phyloP scores from a whole-genome alignment of 2,113 vertebrate genomes.

The Neoarius graeffei region DNA sequence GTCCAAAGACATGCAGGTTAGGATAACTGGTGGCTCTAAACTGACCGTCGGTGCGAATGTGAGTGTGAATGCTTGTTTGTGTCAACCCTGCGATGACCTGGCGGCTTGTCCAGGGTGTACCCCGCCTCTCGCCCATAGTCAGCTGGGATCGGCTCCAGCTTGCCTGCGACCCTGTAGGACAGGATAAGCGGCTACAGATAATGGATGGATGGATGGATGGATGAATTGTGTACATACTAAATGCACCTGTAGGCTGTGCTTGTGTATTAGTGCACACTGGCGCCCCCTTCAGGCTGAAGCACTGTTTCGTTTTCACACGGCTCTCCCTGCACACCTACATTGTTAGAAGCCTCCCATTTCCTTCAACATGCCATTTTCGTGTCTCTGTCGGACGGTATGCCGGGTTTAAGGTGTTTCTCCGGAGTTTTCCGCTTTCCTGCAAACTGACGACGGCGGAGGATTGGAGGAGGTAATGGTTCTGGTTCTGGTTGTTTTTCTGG shows the following conservation, averaged over 20 bases:
- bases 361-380: constrained; percentile 49
- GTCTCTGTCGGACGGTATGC: constrained; percentile 38
- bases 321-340: constrained; percentile 50
- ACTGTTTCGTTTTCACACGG: neutral
- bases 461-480: constrained; percentile 31
- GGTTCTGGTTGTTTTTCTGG: no score
- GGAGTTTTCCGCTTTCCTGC: constrained; percentile 28
- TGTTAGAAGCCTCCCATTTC: constrained; percentile 62
- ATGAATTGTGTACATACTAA: neutral
- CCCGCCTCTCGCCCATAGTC: no score
- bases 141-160: no score
- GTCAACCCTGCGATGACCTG: no score
- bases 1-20: no score
- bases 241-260: neutral
- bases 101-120: no score
- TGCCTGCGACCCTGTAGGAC: no score
- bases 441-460: constrained; percentile 28
- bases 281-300: neutral
- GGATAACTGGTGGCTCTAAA: no score
- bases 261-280: neutral
- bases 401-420: neutral
- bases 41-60: no score
- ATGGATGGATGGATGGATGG: no score
- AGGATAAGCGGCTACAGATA: no score
- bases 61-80: no score